phyloP scores from a whole-genome alignment of 1,140 invertebrate species.

The Nephila pilipes region DNA sequence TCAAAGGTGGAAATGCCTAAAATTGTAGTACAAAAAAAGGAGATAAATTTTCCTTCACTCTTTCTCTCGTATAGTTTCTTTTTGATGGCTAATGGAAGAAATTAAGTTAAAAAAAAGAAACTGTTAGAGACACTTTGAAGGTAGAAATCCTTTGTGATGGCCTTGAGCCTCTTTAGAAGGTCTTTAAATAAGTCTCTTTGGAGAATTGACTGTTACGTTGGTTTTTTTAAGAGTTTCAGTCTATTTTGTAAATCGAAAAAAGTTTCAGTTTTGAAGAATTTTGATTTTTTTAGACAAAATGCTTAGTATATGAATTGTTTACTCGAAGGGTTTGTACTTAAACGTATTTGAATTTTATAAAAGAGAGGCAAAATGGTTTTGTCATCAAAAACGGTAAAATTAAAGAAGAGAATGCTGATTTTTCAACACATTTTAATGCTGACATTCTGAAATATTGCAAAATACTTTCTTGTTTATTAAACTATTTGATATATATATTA shows the following conservation, averaged over 20 bases:
- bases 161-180: neutral
- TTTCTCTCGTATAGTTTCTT: neutral
- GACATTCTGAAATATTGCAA: too few species aligned
- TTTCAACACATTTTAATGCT: too few species aligned
- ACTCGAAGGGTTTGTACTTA: too few species aligned
- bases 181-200: neutral
- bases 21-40: neutral
- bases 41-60: neutral
- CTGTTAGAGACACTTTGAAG: slow-evolving; percentile 11
- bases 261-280: too few species aligned
- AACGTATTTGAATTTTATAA: too few species aligned
- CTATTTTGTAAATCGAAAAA: neutral
- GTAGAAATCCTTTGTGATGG: slow-evolving; percentile 8
- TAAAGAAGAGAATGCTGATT: too few species aligned
- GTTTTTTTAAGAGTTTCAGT: neutral
- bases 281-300: too few species aligned
- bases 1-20: neutral
- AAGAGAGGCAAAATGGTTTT: too few species aligned
- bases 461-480: too few species aligned
- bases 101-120: neutral
- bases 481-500: too few species aligned
- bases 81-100: neutral
- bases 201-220: neutral
- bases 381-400: too few species aligned
- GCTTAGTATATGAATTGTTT: too few species aligned